Conservation (phyloP, 2,888 invertebrate species). For the Thera obeliscata region DNA sequence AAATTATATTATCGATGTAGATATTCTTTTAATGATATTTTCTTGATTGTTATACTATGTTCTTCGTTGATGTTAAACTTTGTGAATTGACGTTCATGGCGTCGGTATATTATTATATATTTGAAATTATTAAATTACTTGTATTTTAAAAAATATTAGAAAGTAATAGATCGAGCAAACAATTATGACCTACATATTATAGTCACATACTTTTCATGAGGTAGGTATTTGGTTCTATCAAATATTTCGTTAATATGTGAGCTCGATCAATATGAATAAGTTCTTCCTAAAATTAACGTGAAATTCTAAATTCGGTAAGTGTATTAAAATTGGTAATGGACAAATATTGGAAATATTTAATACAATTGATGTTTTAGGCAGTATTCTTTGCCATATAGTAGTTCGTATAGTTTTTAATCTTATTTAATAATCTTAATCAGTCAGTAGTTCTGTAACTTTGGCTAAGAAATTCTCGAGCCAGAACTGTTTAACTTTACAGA, state of each 20-base stretch:
- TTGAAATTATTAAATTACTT: not conserved
- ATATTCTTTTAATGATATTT: conserved; percentile 25
- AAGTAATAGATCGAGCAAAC: conserved; percentile 7
- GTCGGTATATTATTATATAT: not conserved
- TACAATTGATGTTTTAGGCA: conserved; percentile 17
- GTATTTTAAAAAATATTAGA: conserved; percentile 5
- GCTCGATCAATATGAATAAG: conserved; percentile 25
- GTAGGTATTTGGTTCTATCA: conserved; percentile 14
- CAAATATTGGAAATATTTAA: conserved; percentile 15
- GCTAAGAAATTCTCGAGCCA: not conserved
- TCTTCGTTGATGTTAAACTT: conserved; percentile 11
- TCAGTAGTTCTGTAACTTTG: conserved; percentile 3
- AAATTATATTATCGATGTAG: conserved; percentile 23
- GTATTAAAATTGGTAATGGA: conserved; percentile 13
- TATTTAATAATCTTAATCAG: conserved; percentile 3
- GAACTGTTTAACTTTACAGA: not conserved
- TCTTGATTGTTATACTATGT: conserved; percentile 10
- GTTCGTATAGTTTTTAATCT: conserved; percentile 1
- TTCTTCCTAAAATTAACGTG: conserved; percentile 35
- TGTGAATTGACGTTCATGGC: not conserved
- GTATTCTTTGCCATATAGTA: conserved; percentile 15
- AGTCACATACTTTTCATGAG: not conserved
- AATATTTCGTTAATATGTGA: conserved; percentile 5
- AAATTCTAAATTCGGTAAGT: conserved; percentile 30
- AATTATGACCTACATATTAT: not conserved